Conservation (phyloP, 2,888 invertebrate species). For the Cinara cedri region DNA sequence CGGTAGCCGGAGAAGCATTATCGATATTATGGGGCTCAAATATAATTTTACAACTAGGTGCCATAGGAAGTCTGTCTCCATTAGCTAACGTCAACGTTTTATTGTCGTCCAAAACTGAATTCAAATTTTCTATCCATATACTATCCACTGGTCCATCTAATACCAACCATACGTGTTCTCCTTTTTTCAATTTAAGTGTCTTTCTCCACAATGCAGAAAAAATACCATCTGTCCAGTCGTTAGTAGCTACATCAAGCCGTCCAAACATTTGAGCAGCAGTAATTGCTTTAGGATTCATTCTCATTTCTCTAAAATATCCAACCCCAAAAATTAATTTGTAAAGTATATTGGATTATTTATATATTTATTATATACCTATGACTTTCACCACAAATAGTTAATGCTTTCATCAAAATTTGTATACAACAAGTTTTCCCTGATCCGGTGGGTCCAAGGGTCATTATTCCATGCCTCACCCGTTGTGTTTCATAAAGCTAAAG, state of each 20-base stretch:
- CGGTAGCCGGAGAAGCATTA: slow-evolving; percentile 96
- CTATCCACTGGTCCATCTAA: slow-evolving; percentile 96
- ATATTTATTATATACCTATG: too few species aligned
- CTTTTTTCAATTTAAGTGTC: slow-evolving; percentile 85
- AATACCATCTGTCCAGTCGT: slow-evolving; percentile 98
- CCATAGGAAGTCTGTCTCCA: slow-evolving; percentile 93
- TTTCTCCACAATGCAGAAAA: slow-evolving; percentile 96
- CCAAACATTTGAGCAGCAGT: slow-evolving; percentile 98
- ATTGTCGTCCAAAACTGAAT: slow-evolving; percentile 95
- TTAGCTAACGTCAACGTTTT: slow-evolving; percentile 94
- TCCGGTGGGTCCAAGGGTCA: slow-evolving; percentile 93
- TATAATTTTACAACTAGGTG: slow-evolving; percentile 91
- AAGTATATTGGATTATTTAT: neutral
- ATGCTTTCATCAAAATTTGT: slow-evolving; percentile 85
- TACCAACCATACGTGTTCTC: slow-evolving; percentile 91
- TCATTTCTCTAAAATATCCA: slow-evolving; percentile 75
- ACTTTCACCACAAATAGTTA: slow-evolving; percentile 81
- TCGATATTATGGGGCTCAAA: slow-evolving; percentile 98
- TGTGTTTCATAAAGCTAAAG: slow-evolving; percentile 91
- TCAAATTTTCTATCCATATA: slow-evolving; percentile 98
- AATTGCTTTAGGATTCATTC: slow-evolving; percentile 98
- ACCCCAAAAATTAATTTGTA: neutral
- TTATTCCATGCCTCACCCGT: slow-evolving; percentile 91
- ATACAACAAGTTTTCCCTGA: slow-evolving; percentile 94
- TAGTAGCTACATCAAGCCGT: slow-evolving; percentile 92